Base-by-base conservation (phyloP, 2,113 vertebrate genomes). In the Phrynosoma blainvillii region DNA sequence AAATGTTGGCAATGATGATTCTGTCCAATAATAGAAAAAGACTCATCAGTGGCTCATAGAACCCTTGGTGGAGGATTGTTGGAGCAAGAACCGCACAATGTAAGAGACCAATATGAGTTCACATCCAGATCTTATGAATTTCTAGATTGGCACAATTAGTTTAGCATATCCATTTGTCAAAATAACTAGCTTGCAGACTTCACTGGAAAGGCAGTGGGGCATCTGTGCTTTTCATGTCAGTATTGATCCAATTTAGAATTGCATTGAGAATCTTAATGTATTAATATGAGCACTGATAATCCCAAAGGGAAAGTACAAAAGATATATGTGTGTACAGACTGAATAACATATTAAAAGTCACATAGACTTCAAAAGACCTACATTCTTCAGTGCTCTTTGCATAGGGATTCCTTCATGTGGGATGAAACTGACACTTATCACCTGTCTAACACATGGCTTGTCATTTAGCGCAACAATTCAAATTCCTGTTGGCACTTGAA, bases 401-500 rank as follows among this genome's bases (percentile, higher is more conserved):
- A 91, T 82, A 85, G 7, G 0, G 0, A 65, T 36, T 59, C 56
- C 1, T 65, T 21, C 10, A 27, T 5, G 2, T 77, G 0, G 0
- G 62, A 88, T 85, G 87, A 91, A 90, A 85, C n/a, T 87, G 76
- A 40, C 80, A 47, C 93, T n/a, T 76, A 84, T 90, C 94, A 94
- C 90, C 91, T 93, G 93, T 89, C 90, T 12, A 7, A 85, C 93
- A 92, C 90, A 86, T 86, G 92, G 87, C 25, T 91, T 84, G 90
- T 91, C 94, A 92, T 66, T 91, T 88, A 47, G 62, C 68, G 47
- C 59, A 75, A 83, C 81, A 56, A 81, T 74, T 0, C 1, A 65
- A 42, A 54, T 77, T 13, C 82, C 70, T 0, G 0, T 0, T 32
- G 79, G 59, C 18, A 32, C 23, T 47, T 47, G 68, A 79, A 85